phyloP scores from a whole-genome alignment of 2,113 vertebrate species.

The Oryzias javanicus region DNA sequence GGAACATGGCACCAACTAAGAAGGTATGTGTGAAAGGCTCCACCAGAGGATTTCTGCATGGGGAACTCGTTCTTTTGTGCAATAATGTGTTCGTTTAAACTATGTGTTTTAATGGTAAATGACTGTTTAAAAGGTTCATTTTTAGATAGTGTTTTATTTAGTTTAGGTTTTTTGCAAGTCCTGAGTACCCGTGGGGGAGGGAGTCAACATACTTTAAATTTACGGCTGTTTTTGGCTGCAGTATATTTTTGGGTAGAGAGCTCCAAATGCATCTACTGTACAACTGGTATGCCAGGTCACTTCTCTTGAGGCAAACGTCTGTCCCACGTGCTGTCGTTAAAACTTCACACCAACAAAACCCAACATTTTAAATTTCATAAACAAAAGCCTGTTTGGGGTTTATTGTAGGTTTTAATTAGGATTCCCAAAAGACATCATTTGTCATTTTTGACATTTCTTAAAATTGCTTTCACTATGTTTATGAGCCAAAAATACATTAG shows the following conservation, averaged over 20 bases:
- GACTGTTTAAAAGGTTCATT: too few species aligned
- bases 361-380: background rate
- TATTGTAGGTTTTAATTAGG: too few species aligned
- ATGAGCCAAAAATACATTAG: too few species aligned
- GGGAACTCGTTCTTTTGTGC: background rate
- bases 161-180: background rate
- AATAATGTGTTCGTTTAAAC: background rate
- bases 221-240: background rate
- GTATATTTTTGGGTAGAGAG: background rate
- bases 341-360: background rate
- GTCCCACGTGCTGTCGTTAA: background rate
- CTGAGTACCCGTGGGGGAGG: background rate
- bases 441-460: too few species aligned
- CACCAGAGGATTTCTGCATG: background rate
- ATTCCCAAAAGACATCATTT: background rate
- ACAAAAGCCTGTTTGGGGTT: too few species aligned
- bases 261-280: background rate
- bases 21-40: conserved; percentile 53
- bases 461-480: too few species aligned
- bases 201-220: rapidly evolving
- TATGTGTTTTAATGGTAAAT: background rate
- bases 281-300: background rate
- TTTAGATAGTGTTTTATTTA: background rate
- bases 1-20: conserved; percentile 67
- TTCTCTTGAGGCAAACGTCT: background rate